phyloP scores from a whole-genome alignment of 2,113 vertebrate genomes.

The Spilogale gracilis region DNA sequence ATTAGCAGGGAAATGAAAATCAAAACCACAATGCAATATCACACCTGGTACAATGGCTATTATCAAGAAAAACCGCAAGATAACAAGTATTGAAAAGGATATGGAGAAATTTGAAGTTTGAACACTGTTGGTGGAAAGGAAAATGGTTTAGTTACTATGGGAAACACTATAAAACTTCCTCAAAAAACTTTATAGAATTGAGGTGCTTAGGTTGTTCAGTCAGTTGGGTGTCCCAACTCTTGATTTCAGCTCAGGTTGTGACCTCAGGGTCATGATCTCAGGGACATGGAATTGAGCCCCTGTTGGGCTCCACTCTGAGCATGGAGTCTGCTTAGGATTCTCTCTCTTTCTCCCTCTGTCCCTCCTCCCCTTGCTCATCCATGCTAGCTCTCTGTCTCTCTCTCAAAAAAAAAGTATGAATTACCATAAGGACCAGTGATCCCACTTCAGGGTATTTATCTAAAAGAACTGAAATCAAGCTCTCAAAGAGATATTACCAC shows the following conservation, averaged over 20 bases:
- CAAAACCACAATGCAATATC: background rate
- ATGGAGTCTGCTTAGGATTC: background rate
- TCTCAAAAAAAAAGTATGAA: background rate
- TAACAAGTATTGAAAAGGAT: background rate
- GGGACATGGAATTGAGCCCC: background rate
- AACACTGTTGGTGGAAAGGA: background rate
- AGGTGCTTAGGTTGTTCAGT: background rate
- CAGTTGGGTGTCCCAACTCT: background rate
- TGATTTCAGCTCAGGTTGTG: background rate
- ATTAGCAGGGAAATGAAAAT: background rate
- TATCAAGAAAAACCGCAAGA: background rate
- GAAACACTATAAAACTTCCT: background rate
- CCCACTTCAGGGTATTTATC: background rate
- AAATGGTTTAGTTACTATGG: background rate
- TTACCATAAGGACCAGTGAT: background rate
- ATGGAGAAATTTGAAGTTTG: background rate
- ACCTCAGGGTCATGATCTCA: background rate
- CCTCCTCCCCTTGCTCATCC: background rate
- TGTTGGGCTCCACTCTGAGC: background rate
- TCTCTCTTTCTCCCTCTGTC: background rate
- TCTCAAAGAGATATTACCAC: background rate
- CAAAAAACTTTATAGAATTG: background rate
- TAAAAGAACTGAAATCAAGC: background rate
- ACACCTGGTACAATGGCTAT: background rate
- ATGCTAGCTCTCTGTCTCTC: background rate